Evolutionary conservation across 1,140 invertebrate genomes (phyloP), one percentile per base, ranked within the genome.

Genomic region (Paraescarpia echinospica): DNA sequence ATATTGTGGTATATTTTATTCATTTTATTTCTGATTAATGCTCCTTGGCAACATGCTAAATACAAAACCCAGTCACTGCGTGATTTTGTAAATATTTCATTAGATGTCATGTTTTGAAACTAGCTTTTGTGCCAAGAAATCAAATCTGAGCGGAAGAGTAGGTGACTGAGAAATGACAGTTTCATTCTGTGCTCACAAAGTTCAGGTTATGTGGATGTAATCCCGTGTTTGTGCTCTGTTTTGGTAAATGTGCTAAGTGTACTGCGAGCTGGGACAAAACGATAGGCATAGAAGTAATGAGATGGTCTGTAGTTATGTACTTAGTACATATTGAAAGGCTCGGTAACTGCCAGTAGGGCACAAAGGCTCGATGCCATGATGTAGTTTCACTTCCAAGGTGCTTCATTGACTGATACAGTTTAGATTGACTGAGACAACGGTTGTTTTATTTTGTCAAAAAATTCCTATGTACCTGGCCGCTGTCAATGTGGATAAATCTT

Each of bases 61-160:
- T 51, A 18, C 18, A 27, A 18, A 77, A 77, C 22, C 59, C 59
- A 77, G 59, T 77, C 59, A 77, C 22, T 77, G 59, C 27, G 59
- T 27, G 9, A 4, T 77, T 77, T 77, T 77, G 59, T 77, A 77
- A 77, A 77, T 77, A 77, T 77, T 77, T 77, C 14, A 77, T 31
- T 77, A 27, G 14, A 77, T 51, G 48, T 77, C 59, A 31, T 31
- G 14, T 77, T 77, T 77, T 77, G 8, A 77, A 27, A 77, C 18
- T 77, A 77, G 59, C 59, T 77, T 77, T 77, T 77, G 59, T 77
- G 59, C 59, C 59, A 77, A 77, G 59, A 77, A 77, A 77, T 77
- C 59, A 77, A 77, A 77, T 18, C 22, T 31, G 22, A 77, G 59
- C 59, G 2, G 41, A 41, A 41, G 41, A 77, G 2, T 31, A 77